Percentiles rank a stretch among this genome's conserved stretches.
phyloP scores from a whole-genome alignment of 2,888 invertebrate species.

The Mythimna lalbum region DNA sequence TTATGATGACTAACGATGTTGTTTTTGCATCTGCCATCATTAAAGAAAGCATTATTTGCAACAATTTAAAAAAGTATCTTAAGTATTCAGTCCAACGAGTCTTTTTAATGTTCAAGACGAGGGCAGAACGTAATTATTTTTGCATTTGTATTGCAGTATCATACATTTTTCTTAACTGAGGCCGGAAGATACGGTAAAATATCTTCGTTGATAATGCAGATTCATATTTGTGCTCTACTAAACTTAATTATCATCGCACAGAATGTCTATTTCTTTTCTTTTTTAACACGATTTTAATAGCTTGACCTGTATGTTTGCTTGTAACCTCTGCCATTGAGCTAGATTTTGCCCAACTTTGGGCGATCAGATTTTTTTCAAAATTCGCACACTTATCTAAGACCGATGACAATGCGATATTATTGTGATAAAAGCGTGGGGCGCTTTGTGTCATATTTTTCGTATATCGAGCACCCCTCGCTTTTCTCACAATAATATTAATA shows the following conservation, averaged over 20 bases:
- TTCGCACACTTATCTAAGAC: no score
- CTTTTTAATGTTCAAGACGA: conserved; percentile 12
- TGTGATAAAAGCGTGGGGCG: no score
- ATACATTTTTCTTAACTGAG: conserved; percentile 6
- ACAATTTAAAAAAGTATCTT: neutral
- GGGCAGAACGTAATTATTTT: conserved; percentile 28
- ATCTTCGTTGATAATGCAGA: neutral
- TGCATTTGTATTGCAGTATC: conserved; percentile 25
- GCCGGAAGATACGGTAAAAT: conserved; percentile 12
- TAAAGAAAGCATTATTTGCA: neutral
- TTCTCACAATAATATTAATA: no score
- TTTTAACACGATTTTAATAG: no score
- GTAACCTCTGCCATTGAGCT: no score
- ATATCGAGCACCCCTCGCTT: no score
- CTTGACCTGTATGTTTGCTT: no score
- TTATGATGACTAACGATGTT: neutral
- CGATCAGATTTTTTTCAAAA: no score
- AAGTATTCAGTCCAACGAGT: conserved; percentile 15
- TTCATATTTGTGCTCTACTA: neutral
- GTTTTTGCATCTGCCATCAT: conserved; percentile 5
- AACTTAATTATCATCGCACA: neutral
- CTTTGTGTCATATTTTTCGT: no score
- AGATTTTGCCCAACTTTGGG: no score
- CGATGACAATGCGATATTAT: no score
- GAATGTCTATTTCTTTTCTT: neutral